These are phyloP conservation scores for Pelosia muscerda DNA, from an alignment of 2,888 invertebrate genomes.

Conservation along the genomic window DNA sequence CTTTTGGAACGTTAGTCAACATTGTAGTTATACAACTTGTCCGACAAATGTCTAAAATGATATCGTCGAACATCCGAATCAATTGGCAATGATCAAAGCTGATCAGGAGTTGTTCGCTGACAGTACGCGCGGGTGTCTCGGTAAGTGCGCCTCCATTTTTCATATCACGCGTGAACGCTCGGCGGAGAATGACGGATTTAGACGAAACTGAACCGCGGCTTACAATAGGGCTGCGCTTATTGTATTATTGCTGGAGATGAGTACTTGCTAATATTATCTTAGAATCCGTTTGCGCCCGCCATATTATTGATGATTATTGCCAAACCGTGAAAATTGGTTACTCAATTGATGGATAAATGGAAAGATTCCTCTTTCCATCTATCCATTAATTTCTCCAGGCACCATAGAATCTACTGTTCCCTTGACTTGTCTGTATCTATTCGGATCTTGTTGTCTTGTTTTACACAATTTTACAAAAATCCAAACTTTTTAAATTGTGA, in stretches of 20 bases:
- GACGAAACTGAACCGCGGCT: conserved; percentile 43
- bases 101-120: background rate
- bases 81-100: conserved; percentile 25
- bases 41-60: background rate
- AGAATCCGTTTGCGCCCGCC: background rate
- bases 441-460: too few relatives aligned
- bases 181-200: conserved; percentile 71
- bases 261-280: background rate
- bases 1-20: background rate
- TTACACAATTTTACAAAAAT: too few relatives aligned
- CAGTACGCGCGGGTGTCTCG: conserved; percentile 49
- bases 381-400: too few relatives aligned
- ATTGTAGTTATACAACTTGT: background rate
- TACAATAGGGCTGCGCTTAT: conserved; percentile 35
- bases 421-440: too few relatives aligned
- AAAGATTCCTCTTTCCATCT: too few relatives aligned
- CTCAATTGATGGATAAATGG: too few relatives aligned
- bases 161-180: conserved; percentile 83
- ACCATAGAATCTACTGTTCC: too few relatives aligned
- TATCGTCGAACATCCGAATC: conserved; percentile 1
- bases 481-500: too few relatives aligned
- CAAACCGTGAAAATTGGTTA: too few relatives aligned
- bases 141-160: conserved; percentile 72
- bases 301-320: background rate
- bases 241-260: background rate